Conservation (phyloP, 1,140 invertebrate species). For the Sweltsa coloradensis region DNA sequence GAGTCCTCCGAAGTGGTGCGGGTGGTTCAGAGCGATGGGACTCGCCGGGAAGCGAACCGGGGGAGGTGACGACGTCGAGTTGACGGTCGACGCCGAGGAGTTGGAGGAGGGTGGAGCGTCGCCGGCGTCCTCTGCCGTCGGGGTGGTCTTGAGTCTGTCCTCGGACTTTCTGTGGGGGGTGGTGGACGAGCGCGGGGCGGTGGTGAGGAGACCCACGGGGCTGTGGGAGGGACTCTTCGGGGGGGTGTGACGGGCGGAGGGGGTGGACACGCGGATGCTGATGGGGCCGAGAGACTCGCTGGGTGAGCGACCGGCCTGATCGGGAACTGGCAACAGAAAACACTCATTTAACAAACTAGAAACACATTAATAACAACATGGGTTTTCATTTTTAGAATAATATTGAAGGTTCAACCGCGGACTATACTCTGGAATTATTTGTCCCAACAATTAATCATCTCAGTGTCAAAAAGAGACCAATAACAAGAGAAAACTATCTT, state of each 20-base stretch:
- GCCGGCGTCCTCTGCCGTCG: neutral
- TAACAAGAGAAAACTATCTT: too few relatives aligned
- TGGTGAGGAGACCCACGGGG: slow-evolving; percentile 2
- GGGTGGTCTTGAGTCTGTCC: neutral
- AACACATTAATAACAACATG: too few relatives aligned
- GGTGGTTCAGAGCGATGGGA: too few relatives aligned
- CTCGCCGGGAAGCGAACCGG: too few relatives aligned
- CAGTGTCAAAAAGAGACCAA: too few relatives aligned
- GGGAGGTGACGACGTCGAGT: too few relatives aligned
- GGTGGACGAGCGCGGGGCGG: neutral
- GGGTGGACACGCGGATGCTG: slow-evolving; percentile 1
- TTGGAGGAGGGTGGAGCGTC: neutral
- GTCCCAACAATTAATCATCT: too few relatives aligned
- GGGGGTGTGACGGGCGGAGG: neutral
- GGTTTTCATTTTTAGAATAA: too few relatives aligned
- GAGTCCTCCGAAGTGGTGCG: neutral
- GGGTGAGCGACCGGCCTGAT: neutral
- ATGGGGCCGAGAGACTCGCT: slow-evolving; percentile 1
- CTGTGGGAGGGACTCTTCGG: neutral
- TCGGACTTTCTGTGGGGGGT: neutral
- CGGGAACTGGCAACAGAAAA: too few relatives aligned
- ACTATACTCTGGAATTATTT: too few relatives aligned
- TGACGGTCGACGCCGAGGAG: neutral
- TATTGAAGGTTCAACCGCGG: too few relatives aligned
- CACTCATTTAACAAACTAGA: too few relatives aligned